A percentile compares a stretch with the other conserved stretches of the same genome.
Conservation (phyloP, 2,888 invertebrate species). For the Tenodera sinensis region DNA sequence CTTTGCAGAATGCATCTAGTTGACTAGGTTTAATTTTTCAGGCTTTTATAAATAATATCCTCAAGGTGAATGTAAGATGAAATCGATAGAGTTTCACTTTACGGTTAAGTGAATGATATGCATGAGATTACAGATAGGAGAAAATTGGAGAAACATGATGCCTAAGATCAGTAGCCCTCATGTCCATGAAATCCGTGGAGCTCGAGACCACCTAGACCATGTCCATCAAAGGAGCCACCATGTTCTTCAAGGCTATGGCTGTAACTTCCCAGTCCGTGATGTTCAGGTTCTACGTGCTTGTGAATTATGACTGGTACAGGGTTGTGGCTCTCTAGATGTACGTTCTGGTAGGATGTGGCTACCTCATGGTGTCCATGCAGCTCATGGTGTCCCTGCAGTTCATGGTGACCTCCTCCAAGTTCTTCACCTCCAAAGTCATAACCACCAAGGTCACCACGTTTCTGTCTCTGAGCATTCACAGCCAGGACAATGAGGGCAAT, state of each 20-base stretch:
- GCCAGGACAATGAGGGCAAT: background rate
- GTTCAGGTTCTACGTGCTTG: constrained; percentile 34
- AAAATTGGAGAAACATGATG: background rate
- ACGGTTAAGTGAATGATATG: background rate
- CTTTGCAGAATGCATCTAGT: too few species aligned
- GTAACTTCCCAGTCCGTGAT: constrained; percentile 8
- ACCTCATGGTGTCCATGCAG: constrained; percentile 20
- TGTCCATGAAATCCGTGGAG: background rate
- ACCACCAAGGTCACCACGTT: background rate
- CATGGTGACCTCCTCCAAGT: background rate
- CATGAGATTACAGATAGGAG: background rate
- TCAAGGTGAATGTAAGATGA: too few species aligned
- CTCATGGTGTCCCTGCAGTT: background rate
- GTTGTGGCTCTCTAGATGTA: constrained; percentile 38
- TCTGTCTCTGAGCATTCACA: background rate
- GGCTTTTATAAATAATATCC: too few species aligned
- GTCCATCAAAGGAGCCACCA: background rate
- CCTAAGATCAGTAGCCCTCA: background rate
- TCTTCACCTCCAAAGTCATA: background rate
- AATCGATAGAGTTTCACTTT: background rate
- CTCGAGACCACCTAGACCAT: constrained; percentile 3
- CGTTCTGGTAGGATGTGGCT: constrained; percentile 42
- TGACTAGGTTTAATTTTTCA: too few species aligned
- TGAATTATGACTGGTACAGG: constrained; percentile 35
- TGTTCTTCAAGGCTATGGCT: constrained; percentile 2